phyloP scores from a whole-genome alignment of 2,113 vertebrate species.

The Peromyscus polionotus region DNA sequence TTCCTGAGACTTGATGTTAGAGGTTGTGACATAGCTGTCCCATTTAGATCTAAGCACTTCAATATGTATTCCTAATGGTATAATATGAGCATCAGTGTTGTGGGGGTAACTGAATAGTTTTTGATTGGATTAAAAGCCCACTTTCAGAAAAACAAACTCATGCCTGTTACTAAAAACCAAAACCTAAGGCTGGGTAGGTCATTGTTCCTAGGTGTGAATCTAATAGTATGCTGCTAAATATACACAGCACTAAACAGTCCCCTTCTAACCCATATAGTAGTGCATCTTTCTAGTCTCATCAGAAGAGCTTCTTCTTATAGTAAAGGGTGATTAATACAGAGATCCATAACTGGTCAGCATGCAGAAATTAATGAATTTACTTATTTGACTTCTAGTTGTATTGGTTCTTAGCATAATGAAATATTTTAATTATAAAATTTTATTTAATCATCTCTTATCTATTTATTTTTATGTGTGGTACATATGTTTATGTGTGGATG shows the following conservation, averaged over 20 bases:
- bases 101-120: neutral
- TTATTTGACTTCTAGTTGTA: neutral
- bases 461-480: neutral
- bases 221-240: neutral
- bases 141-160: neutral
- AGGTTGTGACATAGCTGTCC: neutral
- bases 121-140: neutral
- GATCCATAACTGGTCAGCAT: neutral
- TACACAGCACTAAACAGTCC: neutral
- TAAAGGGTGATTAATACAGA: neutral
- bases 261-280: neutral
- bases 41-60: neutral
- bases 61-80: neutral
- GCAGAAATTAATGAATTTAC: neutral
- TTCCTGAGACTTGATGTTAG: neutral
- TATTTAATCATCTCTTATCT: neutral
- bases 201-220: neutral
- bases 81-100: neutral
- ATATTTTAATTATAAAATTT: neutral
- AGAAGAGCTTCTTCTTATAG: neutral
- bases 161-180: neutral
- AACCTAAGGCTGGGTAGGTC: neutral
- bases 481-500: neutral
- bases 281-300: neutral
- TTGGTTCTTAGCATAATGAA: neutral